phyloP scores from a whole-genome alignment of 2,113 vertebrate species.

The Channa maculata region DNA sequence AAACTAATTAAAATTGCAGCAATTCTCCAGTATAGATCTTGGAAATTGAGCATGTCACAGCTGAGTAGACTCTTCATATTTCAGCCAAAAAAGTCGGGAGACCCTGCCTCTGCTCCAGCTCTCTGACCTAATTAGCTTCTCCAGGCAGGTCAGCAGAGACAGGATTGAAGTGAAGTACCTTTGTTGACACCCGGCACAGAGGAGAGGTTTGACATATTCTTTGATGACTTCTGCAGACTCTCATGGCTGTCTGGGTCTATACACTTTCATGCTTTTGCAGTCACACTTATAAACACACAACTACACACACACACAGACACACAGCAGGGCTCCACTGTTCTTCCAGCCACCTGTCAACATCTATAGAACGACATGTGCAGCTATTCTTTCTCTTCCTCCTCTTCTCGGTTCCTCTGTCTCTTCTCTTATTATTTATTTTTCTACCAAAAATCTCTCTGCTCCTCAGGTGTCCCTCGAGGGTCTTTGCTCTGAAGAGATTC shows the following conservation, averaged over 20 bases:
- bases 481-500: conserved; percentile 39
- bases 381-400: conserved; percentile 6
- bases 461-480: conserved; percentile 19
- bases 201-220: conserved; percentile 48
- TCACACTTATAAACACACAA: conserved; percentile 4
- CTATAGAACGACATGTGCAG: conserved; percentile 13
- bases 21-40: neutral
- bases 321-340: neutral
- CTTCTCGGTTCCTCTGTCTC: conserved; percentile 4
- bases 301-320: conserved; percentile 3
- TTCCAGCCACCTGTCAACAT: conserved; percentile 52
- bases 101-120: conserved; percentile 61
- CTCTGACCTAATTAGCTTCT: conserved; percentile 75
- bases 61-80: conserved; percentile 24
- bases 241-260: conserved; percentile 19
- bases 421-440: conserved; percentile 20
- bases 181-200: conserved; percentile 44
- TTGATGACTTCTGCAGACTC: conserved; percentile 37
- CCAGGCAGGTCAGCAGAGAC: conserved; percentile 59
- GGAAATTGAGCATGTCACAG: neutral
- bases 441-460: conserved; percentile 47
- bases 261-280: conserved; percentile 1
- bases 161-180: conserved; percentile 39
- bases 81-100: neutral
- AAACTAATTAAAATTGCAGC: conserved; percentile 4